Evolutionary conservation across 2,888 invertebrate species (phyloP), one percentile per base, ranked within the genome.

Genomic region (Altica lythri): DNA sequence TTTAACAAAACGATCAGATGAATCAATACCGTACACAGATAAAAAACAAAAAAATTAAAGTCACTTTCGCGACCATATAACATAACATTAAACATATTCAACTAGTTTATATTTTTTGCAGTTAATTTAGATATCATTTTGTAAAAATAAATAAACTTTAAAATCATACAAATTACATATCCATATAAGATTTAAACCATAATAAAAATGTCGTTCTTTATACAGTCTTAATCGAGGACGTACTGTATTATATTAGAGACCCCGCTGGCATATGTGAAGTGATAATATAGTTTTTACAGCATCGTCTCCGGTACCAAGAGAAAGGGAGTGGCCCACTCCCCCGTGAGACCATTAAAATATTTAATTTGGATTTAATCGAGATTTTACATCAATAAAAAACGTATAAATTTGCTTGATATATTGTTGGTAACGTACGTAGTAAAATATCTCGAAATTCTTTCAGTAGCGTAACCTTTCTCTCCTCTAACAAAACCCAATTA

Each of bases 211-310:
- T 48, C 29, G 16, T 48, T 48, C 40, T 9, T 48, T 48, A 18
- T 29, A 40, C 40, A 17, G 49, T 19, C 22, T 49, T 40, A 40
- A 49, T 49, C 32, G 40, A 71, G 40, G 49, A 49, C 40, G 40
- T 13, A 42, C 40, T 40, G 40, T 49, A 72, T 73, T 73, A 72
- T 73, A 68, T 72, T 71, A 63, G 64, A 42, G 68, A 69, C 67
- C 73, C 73, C 65, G 73, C 67, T 65, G 73, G 51, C 62, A 57
- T 58, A 68, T 64, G 68, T 68, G 71, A 72, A 71, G 73, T 73
- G 74, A 73, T 74, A 73, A 74, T 73, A 73, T 73, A 73, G 72
- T 73, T 73, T 73, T 74, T 72, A 72, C 70, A 68, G 71, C 51
- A 35, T 66, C 65, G 49, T 67, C 66, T 63, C 34, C 66, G 64